Base-by-base conservation (phyloP, 2,888 invertebrate species). In the Phyllotreta striolata region DNA sequence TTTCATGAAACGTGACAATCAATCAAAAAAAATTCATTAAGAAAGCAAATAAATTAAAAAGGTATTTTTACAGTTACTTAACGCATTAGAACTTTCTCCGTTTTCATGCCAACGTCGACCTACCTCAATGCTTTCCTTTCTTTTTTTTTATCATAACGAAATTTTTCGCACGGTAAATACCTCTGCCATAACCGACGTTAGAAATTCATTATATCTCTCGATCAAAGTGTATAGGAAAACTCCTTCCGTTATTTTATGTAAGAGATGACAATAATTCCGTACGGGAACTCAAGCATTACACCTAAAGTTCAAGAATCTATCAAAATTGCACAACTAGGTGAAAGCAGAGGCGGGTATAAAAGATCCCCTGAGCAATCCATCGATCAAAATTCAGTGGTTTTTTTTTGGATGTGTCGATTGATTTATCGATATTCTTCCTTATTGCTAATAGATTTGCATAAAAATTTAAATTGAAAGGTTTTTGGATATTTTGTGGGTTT, bases 321-420 rank as follows among this genome's bases (percentile, higher is more conserved):
- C 71, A 71, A 74, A 74, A 74, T 74, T 74, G 71, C 74, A 72
- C 74, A 73, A 59, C 43, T 3, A 37, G 52, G 52, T 52, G 12
- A 39, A 52, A 52, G 10, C 52, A 52, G 14, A 12, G 52, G 38
- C 52, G 52, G 9, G 10, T 10, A 41, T 6, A 41, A 41, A 41
- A 41, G 5, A 10, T 24, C 4, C 24, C 24, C 24, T 24, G 24
- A 24, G 24, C 24, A 24, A 24, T 24, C 4, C 1, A 24, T 24
- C 24, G 24, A 24, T 24, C 4, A 4, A 24, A 24, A 24, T 24
- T 24, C 4, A 24, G 2, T 24, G 1, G 24, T 4, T 24, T 24
- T 24, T n/a, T 24, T 24, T 24, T 24, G 24, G 24, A 24, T 24
- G 4, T 24, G 24, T 4, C 24, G 24, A 24, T 24, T 24, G 24